These are phyloP conservation scores for Pipistrellus kuhlii DNA, from an alignment of 2,797 vertebrate species.

Conservation along the genomic window DNA sequence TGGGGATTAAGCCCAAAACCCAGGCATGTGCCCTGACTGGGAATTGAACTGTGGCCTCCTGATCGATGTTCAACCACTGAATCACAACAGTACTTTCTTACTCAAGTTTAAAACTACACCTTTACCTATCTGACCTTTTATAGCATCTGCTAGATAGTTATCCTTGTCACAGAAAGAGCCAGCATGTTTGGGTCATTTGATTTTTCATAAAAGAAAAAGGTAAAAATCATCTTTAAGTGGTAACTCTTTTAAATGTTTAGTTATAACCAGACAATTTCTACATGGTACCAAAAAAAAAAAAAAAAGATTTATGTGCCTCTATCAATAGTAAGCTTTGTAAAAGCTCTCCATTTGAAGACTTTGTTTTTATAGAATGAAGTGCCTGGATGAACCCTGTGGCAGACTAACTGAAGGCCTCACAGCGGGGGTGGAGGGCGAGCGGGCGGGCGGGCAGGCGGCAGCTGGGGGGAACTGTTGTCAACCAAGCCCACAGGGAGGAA, in stretches of 20 bases:
- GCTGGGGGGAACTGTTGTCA: background rate
- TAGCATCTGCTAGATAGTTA: background rate
- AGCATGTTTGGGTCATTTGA: background rate
- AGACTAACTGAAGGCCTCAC: background rate
- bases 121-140: background rate
- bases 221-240: background rate
- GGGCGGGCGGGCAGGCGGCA: accelerated
- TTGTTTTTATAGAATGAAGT: background rate
- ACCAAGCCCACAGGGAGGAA: background rate
- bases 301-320: background rate
- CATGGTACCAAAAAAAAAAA: background rate
- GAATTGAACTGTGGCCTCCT: no score
- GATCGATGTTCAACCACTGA: no score
- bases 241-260: background rate
- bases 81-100: background rate
- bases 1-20: no score
- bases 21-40: no score
- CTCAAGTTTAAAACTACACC: background rate
- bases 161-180: background rate
- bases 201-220: background rate
- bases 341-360: background rate
- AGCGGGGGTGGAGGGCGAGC: accelerated
- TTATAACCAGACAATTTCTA: background rate
- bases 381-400: background rate
- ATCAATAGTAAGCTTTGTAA: background rate